Percentiles rank a stretch among this genome's conserved stretches.
phyloP scores from a whole-genome alignment of 2,888 invertebrate species.

The Lepidocyrtinus sp. region DNA sequence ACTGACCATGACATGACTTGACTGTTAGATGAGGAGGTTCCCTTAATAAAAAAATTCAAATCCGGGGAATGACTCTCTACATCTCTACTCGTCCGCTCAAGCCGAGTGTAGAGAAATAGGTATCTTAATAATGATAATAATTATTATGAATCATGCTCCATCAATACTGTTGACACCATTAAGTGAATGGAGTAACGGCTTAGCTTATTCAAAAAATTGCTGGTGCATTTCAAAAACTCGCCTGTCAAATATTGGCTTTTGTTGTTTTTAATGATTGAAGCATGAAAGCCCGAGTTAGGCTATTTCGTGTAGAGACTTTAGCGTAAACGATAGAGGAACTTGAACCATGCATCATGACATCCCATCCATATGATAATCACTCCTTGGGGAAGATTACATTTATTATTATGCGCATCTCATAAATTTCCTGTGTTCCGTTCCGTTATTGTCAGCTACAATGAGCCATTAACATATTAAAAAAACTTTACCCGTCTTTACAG shows the following conservation, averaged over 20 bases:
- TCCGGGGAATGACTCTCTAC: too few relatives aligned
- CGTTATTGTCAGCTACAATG: slow-evolving; percentile 20
- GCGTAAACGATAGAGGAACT: too few relatives aligned
- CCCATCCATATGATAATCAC: neutral
- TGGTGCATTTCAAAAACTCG: neutral
- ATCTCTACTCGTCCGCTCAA: too few relatives aligned
- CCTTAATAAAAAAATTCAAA: too few relatives aligned
- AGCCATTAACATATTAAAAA: slow-evolving; percentile 22
- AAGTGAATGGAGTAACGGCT: neutral
- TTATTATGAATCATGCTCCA: neutral
- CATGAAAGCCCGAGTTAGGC: slow-evolving; percentile 23
- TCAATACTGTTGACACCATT: neutral
- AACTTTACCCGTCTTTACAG: neutral
- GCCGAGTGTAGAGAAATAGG: too few relatives aligned
- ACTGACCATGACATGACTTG: neutral
- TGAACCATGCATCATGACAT: neutral
- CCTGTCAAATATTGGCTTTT: neutral
- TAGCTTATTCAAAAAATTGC: neutral
- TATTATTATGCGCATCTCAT: slow-evolving; percentile 25
- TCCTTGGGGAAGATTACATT: neutral
- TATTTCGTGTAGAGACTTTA: too few relatives aligned
- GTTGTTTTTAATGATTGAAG: slow-evolving; percentile 27
- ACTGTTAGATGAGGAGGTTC: neutral
- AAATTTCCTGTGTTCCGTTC: slow-evolving; percentile 34
- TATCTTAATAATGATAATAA: neutral